Percentiles rank a stretch among this genome's conserved stretches.
These are phyloP conservation scores for Laticauda colubrina DNA, from an alignment of 2,113 vertebrate genomes.

Conservation along the genomic window DNA sequence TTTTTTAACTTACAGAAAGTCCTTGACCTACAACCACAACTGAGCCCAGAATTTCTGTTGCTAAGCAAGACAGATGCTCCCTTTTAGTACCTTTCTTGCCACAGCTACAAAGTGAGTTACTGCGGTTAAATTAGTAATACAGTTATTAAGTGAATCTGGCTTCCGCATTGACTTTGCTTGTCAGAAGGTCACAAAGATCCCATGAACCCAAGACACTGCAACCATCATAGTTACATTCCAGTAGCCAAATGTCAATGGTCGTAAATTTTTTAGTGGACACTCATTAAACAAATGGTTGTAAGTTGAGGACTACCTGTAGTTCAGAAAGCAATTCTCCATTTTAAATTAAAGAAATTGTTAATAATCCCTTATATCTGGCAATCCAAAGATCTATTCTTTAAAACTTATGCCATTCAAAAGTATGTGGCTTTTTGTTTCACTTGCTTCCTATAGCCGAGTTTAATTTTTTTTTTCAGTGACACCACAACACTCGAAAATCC, in stretches of 20 bases:
- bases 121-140: not conserved
- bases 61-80: too few relatives aligned
- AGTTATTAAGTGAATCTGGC: not conserved
- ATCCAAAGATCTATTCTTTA: not conserved
- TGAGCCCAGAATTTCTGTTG: too few relatives aligned
- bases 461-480: accelerated
- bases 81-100: not conserved
- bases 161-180: not conserved
- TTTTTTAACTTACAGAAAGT: not conserved
- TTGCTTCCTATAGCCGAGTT: constrained; percentile 1
- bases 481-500: not conserved
- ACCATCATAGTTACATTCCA: not conserved
- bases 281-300: not conserved
- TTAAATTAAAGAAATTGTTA: not conserved
- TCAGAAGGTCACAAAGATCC: not conserved
- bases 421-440: not conserved
- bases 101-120: not conserved
- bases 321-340: not conserved
- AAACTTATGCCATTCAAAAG: not conserved
- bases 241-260: not conserved
- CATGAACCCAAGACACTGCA: not conserved
- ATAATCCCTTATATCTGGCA: not conserved
- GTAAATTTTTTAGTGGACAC: not conserved
- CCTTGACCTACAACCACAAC: too few relatives aligned
- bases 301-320: not conserved